Base-by-base conservation (phyloP, 2,888 invertebrate species). In the Bibio marci region DNA sequence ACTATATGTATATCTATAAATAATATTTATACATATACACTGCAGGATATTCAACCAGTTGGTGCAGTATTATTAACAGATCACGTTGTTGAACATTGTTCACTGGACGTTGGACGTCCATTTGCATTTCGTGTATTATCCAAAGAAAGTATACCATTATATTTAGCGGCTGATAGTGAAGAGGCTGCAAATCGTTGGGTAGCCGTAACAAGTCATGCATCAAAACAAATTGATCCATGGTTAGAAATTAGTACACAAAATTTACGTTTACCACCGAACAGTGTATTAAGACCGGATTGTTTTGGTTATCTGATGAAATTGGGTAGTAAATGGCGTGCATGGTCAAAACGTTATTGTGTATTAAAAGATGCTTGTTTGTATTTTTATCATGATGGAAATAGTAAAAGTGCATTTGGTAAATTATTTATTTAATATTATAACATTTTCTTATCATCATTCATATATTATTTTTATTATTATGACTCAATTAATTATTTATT, bases 291-390 rank as follows among this genome's bases (percentile, higher is more conserved):
- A 43, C 85, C 91, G 0, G 92, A 94, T 56, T 94, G 92, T 62
- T 83, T 82, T 55, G 94, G 94, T n/a, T 85, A 83, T 59, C 70
- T 94, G 42, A 76, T 79, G 63, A 91, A 91, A 63, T 69, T 91
- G 46, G 80, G 81, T 37, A 80, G 77, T 43, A 79, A 81, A 51
- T 82, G 86, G 69, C 81, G 83, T 54, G 80, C 83, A 15, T 94
- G 92, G 91, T 81, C 81, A 44, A 77, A 83, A 52, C 72, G 90
- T 38, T 94, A 90, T 65, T 92, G 91, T 66, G 85, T 95, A 27
- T 70, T 94, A 34, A 94, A 92, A 60, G 91, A 92, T 58, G 94
- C 91, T 32, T 90, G 90, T 50, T 70, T 94, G 18, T 94, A 90
- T 64, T 90, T 92, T 63, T 94, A 90, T 63, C 80, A 79, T 48